phyloP scores from a whole-genome alignment of 2,797 vertebrate genomes.

The Cossypha dichroa region DNA sequence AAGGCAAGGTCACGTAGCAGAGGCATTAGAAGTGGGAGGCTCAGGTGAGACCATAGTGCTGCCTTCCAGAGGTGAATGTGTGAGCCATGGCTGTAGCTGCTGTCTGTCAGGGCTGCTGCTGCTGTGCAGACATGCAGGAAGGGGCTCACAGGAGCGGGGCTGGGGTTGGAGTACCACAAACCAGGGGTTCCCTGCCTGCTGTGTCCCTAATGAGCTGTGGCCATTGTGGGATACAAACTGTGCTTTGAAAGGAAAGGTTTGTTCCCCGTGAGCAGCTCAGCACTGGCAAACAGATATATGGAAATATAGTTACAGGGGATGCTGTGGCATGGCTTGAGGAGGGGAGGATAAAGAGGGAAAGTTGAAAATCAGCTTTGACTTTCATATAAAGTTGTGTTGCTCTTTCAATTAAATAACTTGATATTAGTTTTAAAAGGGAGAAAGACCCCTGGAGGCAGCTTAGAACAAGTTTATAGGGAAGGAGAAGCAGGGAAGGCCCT shows the following conservation, averaged over 20 bases:
- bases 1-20: neutral
- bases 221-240: accelerated
- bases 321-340: neutral
- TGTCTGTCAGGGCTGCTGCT: neutral
- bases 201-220: accelerated
- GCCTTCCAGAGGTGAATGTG: accelerated
- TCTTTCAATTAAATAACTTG: neutral
- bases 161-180: neutral
- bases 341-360: neutral
- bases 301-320: neutral
- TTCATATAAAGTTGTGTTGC: neutral
- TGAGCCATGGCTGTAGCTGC: neutral
- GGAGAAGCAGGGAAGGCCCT: neutral
- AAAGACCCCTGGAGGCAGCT: neutral
- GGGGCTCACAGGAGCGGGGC: neutral
- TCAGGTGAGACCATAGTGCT: neutral
- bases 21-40: neutral
- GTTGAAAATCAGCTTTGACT: neutral
- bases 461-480: neutral
- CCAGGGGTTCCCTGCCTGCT: neutral
- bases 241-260: neutral
- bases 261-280: neutral
- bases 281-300: neutral
- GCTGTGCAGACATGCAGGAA: neutral
- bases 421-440: neutral